Evolutionary conservation across 2,888 invertebrate species (phyloP), one percentile per base, ranked within the genome.

Genomic region (Phaonia tiefii): DNA sequence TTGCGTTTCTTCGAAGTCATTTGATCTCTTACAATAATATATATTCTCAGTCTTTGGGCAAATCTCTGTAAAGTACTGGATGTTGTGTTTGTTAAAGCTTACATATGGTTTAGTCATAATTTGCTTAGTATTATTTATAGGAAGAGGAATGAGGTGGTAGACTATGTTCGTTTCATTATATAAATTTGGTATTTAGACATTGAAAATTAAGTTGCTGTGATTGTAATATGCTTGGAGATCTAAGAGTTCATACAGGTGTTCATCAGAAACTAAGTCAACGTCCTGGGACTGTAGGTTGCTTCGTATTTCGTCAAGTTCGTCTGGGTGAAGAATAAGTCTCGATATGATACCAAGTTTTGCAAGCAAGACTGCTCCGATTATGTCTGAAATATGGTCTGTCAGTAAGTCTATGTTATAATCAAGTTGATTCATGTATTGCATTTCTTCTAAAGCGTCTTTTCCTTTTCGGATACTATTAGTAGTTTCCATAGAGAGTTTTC

Each of bases 161-260:
- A 81, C 15, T 15, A 58, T 65, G 31, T 69, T 77, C 5, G 49
- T 67, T 56, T 67, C 65, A 49, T 26, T 11, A 10, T 49, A 58
- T 39, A 81, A 67, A 31, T 71, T 78, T 25, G 82, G 82, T 10
- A 83, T 74, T 54, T 79, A 60, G 11, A 79, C 72, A 60, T 82
- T 83, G 25, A 83, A 83, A 49, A 84, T 76, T 15, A 83, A 74
- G 13, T 84, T 83, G 15, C 69, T 49, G 15, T 77, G 20, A 56
- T 79, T 82, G 39, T 75, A 80, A 31, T 83, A 75, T 17, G 83
- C 78, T 49, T 82, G 75, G 10, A 83, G 44, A 51, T 72, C 65
- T 11, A 83, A 44, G 37, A 84, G 26, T 77, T 83, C 83, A 26
- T 83, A 84, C 17, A 83, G 54, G 49, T 79, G 44, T 74, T 80